Base-by-base conservation (phyloP, 2,888 invertebrate genomes). In the Clivina fossor region DNA sequence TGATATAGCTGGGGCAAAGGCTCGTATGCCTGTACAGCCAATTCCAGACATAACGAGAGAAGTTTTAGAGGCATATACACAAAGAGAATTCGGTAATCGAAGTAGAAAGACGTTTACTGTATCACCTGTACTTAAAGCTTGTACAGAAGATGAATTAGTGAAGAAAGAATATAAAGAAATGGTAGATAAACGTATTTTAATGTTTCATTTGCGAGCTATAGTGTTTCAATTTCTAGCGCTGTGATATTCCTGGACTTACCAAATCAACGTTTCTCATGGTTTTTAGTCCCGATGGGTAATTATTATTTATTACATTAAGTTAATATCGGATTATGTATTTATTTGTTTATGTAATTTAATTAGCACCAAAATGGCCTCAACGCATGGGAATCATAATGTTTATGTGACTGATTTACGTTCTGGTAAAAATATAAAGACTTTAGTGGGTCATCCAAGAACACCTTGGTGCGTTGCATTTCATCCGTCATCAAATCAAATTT, bases 391-490 rank as follows among this genome's bases (percentile, higher is more conserved):
- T 72, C 93, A 93, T 70, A 86, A 88, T 71, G 86, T 93, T 24
- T 89, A 92, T 71, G 86, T 93, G 20, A 88, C 88, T 11, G 89
- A 92, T 68, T 73, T 91, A 32, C 80, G 83, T 15, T 89, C 83
- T 64, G 90, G 90, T 0, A 86, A 86, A 69, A 86, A 89, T 68
- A 81, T 89, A 18, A 83, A 84, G 64, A 87, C 86, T 30, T 72
- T 93, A 49, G 80, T 82, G 28, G 92, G 92, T 0, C 93, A 93
- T 73, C 90, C 90, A 1, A 78, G 93, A 26, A 93, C 92, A 9
- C 93, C 93, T 1, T 93, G 93, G 93, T 90, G 90, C 67, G 83
- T 93, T 46, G 89, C 90, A 33, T 93, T 92, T 72, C 93, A 93
- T 75, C 92, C 92, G 0, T 84, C 86, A 4, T 87, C 84, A 56